Conservation (phyloP, 2,113 vertebrate species). For the Tamias sibiricus region DNA sequence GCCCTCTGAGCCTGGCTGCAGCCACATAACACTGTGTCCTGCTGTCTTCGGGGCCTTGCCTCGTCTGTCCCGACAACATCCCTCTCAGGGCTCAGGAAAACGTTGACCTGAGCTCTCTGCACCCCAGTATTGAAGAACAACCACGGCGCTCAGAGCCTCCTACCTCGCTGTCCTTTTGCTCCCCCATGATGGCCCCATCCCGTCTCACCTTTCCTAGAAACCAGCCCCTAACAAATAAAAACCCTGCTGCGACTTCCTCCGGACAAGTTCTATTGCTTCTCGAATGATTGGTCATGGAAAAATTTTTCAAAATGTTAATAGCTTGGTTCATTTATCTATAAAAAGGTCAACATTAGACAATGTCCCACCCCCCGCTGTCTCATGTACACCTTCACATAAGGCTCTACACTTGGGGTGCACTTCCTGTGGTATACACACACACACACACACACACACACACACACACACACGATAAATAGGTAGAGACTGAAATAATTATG, state of each 20-base stretch:
- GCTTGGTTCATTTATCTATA: background rate
- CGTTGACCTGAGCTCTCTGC: too few relatives aligned
- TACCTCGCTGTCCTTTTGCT: background rate
- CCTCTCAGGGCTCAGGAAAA: too few relatives aligned
- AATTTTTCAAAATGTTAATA: background rate
- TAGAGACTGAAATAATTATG: slow-evolving; percentile 13
- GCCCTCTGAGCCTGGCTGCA: too few relatives aligned
- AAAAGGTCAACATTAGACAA: background rate
- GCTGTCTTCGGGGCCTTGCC: too few relatives aligned
- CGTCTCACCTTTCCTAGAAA: background rate
- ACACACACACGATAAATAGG: slow-evolving; percentile 29
- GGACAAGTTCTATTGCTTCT: background rate
- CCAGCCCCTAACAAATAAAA: background rate
- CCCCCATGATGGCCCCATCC: background rate
- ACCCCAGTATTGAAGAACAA: too few relatives aligned
- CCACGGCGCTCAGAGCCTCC: background rate
- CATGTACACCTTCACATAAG: background rate
- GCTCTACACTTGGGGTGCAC: background rate
- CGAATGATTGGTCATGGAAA: background rate
- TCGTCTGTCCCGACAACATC: too few relatives aligned
- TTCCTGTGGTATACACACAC: background rate
- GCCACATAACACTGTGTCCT: too few relatives aligned
- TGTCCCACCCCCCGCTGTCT: background rate
- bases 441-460: too few relatives aligned
- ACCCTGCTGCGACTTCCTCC: background rate